A percentile compares a stretch with the other conserved stretches of the same genome.
phyloP scores from a whole-genome alignment of 1,140 invertebrate species.

The Lethrus apterus region DNA sequence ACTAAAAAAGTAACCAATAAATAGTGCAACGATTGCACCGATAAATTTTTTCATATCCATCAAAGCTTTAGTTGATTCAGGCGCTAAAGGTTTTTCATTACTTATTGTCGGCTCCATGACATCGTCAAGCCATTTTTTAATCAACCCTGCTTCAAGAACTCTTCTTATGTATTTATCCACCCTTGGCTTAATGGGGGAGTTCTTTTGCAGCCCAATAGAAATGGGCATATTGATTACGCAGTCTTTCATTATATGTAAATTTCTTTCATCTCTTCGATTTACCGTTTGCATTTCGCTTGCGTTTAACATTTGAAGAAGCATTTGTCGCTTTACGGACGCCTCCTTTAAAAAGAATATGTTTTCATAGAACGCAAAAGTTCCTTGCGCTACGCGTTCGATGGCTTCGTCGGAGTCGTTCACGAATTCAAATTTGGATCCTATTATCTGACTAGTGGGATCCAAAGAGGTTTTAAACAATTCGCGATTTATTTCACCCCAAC shows the following conservation, averaged over 20 bases:
- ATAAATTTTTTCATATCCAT: conserved; percentile 70
- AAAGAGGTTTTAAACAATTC: conserved; percentile 60
- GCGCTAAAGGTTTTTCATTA: conserved; percentile 31
- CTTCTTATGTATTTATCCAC: conserved; percentile 58
- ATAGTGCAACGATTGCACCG: conserved; percentile 62
- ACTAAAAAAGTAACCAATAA: conserved; percentile 58
- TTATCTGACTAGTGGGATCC: conserved; percentile 55
- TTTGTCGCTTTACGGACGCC: conserved; percentile 50
- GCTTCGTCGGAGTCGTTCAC: conserved; percentile 50
- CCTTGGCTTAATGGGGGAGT: conserved; percentile 65
- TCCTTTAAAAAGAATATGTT: conserved; percentile 65
- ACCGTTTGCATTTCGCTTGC: background rate
- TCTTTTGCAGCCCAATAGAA: conserved; percentile 70
- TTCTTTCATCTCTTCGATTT: conserved; percentile 35
- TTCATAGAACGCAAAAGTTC: conserved; percentile 70
- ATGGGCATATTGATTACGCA: conserved; percentile 74
- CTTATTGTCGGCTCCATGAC: conserved; percentile 49
- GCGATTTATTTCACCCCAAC: conserved; percentile 61
- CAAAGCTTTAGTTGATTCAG: conserved; percentile 54
- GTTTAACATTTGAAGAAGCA: conserved; percentile 26
- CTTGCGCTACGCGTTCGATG: conserved; percentile 56
- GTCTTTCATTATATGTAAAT: conserved; percentile 71
- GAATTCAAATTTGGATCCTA: conserved; percentile 59
- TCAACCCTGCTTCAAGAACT: conserved; percentile 65
- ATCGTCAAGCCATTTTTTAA: conserved; percentile 72